Base-by-base conservation (phyloP, 2,797 vertebrate genomes). In the Takifugu rubripes region DNA sequence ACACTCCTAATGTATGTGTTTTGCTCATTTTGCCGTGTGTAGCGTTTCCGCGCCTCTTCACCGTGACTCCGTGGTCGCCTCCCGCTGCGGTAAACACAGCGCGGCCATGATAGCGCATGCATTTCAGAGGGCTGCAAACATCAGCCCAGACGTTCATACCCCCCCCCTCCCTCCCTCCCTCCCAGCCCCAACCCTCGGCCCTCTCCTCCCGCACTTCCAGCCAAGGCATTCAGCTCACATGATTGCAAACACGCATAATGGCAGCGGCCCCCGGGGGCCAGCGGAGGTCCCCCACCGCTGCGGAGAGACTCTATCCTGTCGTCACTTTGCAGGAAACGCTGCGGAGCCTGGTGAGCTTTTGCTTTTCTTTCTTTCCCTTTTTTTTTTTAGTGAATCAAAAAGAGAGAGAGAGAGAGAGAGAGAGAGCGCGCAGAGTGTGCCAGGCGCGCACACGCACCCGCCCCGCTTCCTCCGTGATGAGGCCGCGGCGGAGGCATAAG, bases 171-270 rank as follows among this genome's bases (percentile, higher is more conserved):
- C 25, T 56, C 71, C 40, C 74, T 51, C 14, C 1, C 29, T 6
- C 49, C 5, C 49, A 25, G 46, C 49, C 57, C 33, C 21, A 3
- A 5, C 9, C 29, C 26, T 2, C n/a, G 21, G 9, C 47, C 57
- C 44, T 62, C 57, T 61, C 50, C 66, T 61, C 76, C 65, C 77
- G 79, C 84, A 85, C 90, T 88, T 85, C 79, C 88, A 86, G 73
- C 86, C 87, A 89, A 85, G 78, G 87, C 89, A 90, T 92, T 92
- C 90, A 90, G 85, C 87, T 89, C 78, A 84, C 81, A 86, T 92
- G 92, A 92, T 92, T 91, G 90, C 90, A 91, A 92, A 92, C 91
- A 90, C 80, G 88, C 82, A 89, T 94, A 94, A 96, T 94, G 91
- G 94, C 91, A 92, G 92, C 92, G 85, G 93, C 92, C 94, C 91